These are phyloP conservation scores for Hydropsyche betteni DNA, from an alignment of 2,888 invertebrate genomes.

Conservation along the genomic window DNA sequence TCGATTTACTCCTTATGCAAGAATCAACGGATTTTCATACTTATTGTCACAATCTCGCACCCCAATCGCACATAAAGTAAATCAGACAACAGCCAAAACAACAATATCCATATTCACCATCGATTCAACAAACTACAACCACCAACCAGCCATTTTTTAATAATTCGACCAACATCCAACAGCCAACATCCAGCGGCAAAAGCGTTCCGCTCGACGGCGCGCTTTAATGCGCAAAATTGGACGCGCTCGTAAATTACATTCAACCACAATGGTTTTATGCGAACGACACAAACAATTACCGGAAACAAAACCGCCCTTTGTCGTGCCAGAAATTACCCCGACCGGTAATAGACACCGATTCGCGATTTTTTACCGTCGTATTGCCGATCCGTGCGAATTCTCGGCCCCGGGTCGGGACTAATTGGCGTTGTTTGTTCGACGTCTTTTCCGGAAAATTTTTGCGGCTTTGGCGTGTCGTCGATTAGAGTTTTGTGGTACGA, in stretches of 20 bases:
- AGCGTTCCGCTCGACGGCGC: neutral
- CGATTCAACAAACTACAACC: too few species aligned
- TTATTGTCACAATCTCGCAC: too few species aligned
- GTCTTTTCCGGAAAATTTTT: neutral
- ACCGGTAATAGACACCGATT: constrained; percentile 19
- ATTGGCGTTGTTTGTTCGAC: neutral
- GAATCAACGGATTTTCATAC: too few species aligned
- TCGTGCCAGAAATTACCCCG: neutral
- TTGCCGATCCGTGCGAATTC: constrained; percentile 3
- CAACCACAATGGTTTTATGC: constrained; percentile 33
- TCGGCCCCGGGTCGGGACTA: neutral
- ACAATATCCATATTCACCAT: too few species aligned
- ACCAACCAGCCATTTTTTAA: too few species aligned
- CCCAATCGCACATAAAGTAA: too few species aligned
- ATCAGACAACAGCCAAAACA: too few species aligned
- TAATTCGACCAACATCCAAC: too few species aligned
- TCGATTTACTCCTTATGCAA: too few species aligned
- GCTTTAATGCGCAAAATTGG: constrained; percentile 23
- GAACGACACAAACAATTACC: constrained; percentile 34
- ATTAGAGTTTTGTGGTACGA: too few species aligned
- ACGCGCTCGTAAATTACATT: constrained; percentile 35
- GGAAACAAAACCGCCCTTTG: constrained; percentile 21
- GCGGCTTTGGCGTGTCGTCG: too few species aligned
- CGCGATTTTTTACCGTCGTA: neutral
- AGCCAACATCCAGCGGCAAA: too few species aligned